phyloP scores from a whole-genome alignment of 2,797 vertebrate genomes.

The Sebastolobus alascanus region DNA sequence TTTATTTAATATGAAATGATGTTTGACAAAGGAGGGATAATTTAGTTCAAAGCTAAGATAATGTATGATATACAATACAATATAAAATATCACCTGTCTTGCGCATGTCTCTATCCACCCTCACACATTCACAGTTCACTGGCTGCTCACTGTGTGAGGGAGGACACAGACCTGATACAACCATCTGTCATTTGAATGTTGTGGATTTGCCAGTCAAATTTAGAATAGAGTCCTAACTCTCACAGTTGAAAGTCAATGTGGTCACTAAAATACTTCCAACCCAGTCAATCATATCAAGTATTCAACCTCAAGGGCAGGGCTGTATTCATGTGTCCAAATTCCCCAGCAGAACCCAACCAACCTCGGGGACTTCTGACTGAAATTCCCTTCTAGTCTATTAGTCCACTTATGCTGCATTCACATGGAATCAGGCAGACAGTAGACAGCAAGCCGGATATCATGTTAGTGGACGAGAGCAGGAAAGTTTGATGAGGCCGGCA shows the following conservation, averaged over 20 bases:
- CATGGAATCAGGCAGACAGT: no score
- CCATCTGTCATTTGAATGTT: constrained; percentile 33
- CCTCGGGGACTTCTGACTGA: no score
- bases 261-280: neutral
- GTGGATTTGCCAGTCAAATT: constrained; percentile 55
- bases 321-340: neutral
- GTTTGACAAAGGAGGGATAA: neutral
- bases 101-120: neutral
- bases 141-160: neutral
- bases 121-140: neutral
- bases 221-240: neutral
- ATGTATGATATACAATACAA: no score
- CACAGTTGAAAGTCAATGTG: neutral
- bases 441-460: no score
- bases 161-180: neutral
- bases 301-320: neutral
- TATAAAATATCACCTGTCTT: neutral
- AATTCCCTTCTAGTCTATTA: no score
- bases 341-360: no score
- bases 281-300: no score
- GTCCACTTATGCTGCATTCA: no score
- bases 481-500: no score
- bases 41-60: neutral
- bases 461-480: no score
- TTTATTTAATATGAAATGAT: neutral